phyloP scores from a whole-genome alignment of 2,888 invertebrate species.

The Caenorhabditis plicata region DNA sequence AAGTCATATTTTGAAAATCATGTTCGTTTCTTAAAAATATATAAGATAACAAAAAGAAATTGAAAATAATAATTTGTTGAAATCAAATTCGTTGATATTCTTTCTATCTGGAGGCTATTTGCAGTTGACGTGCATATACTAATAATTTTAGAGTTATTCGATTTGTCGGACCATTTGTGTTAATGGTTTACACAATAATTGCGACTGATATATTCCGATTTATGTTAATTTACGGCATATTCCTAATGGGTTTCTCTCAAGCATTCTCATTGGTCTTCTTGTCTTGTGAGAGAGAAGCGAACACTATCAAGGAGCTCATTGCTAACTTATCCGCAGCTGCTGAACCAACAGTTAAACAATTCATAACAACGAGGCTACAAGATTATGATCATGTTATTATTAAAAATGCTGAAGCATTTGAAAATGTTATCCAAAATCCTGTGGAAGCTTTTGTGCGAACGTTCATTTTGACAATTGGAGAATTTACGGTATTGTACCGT shows the following conservation, averaged over 20 bases:
- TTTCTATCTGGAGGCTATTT: no score
- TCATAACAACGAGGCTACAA: no score
- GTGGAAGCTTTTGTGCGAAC: conserved; percentile 75
- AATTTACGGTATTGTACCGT: conserved; percentile 45
- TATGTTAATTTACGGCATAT: conserved; percentile 92
- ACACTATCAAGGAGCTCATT: conserved; percentile 15
- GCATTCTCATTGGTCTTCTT: conserved; percentile 68
- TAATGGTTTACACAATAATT: conserved; percentile 98
- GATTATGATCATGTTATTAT: conserved; percentile 6
- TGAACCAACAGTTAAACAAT: not conserved
- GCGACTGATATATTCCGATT: conserved; percentile 92
- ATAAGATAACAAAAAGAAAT: no score
- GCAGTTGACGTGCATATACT: no score
- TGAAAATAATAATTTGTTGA: no score
- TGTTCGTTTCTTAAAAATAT: no score
- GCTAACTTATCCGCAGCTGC: conserved; percentile 1
- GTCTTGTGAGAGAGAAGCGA: conserved; percentile 35
- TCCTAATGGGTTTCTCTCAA: conserved; percentile 96
- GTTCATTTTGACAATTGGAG: conserved; percentile 94
- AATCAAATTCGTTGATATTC: no score
- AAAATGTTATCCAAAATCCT: conserved; percentile 32
- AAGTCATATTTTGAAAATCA: no score
- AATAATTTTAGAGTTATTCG: conserved; percentile 43
- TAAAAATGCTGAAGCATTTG: conserved; percentile 28
- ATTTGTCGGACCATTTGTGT: conserved; percentile 93